phyloP scores from a whole-genome alignment of 2,797 vertebrate species.

The Alectoris magna region DNA sequence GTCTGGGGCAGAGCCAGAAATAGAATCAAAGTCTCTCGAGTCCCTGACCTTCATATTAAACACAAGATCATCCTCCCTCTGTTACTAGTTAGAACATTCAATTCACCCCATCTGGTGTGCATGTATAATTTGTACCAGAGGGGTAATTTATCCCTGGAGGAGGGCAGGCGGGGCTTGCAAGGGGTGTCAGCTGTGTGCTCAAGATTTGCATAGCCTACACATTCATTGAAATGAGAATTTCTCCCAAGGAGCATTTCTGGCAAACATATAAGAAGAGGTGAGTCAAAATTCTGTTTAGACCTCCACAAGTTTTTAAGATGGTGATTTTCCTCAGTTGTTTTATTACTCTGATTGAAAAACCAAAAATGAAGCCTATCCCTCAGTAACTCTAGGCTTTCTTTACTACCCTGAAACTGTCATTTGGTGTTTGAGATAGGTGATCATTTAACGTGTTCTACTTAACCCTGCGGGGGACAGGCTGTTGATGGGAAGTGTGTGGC shows the following conservation, averaged over 20 bases:
- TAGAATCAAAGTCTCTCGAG: conserved; percentile 66
- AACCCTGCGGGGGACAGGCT: conserved; percentile 51
- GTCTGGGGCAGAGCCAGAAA: conserved; percentile 67
- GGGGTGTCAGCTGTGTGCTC: conserved; percentile 53
- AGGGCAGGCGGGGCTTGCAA: conserved; percentile 46
- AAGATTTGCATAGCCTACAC: conserved; percentile 57
- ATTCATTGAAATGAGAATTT: conserved; percentile 33
- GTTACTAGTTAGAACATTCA: conserved; percentile 58
- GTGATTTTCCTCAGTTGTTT: neutral
- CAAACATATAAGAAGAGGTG: conserved; percentile 13
- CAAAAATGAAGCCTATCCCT: neutral
- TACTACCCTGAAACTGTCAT: conserved; percentile 22
- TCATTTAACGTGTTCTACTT: neutral
- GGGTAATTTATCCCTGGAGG: conserved; percentile 68
- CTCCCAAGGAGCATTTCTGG: conserved; percentile 43
- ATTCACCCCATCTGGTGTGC: conserved; percentile 68
- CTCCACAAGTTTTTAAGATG: neutral
- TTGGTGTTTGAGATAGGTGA: conserved; percentile 50
- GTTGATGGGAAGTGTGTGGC: conserved; percentile 6
- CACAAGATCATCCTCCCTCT: conserved; percentile 69
- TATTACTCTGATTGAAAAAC: neutral
- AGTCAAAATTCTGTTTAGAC: neutral
- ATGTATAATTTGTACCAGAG: conserved; percentile 64
- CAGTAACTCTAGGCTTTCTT: neutral
- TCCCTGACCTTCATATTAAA: conserved; percentile 71